These are phyloP conservation scores for Syngnathus typhle DNA, from an alignment of 2,113 vertebrate genomes.

Conservation along the genomic window DNA sequence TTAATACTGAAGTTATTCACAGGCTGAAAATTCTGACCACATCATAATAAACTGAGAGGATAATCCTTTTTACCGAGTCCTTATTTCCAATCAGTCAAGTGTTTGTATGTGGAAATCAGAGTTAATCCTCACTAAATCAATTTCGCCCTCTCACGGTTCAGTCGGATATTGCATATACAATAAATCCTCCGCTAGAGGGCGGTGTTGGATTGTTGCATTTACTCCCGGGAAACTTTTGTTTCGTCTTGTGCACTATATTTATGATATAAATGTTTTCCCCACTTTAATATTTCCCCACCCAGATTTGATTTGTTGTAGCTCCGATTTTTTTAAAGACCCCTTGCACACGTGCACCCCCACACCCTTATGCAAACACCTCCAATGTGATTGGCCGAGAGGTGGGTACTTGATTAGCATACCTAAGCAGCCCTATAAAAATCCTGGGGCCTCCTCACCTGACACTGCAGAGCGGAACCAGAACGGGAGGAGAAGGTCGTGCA, in stretches of 20 bases:
- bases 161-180: background rate
- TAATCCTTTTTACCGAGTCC: background rate
- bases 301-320: background rate
- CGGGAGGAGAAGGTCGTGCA: background rate
- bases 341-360: conserved; percentile 1
- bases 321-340: background rate
- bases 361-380: conserved; percentile 17
- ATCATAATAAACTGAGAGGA: background rate
- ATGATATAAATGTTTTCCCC: too few species aligned
- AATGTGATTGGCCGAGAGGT: conserved; percentile 58
- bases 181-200: background rate
- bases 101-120: background rate
- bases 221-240: background rate
- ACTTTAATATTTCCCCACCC: too few species aligned
- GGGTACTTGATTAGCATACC: conserved; percentile 55
- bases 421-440: conserved; percentile 34
- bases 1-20: background rate
- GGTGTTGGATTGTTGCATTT: background rate
- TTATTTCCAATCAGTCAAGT: background rate
- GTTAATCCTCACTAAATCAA: background rate
- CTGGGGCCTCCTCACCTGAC: conserved; percentile 43
- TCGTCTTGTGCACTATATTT: background rate
- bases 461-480: background rate
- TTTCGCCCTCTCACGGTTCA: background rate
- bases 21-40: background rate